These are phyloP conservation scores for Arctopsyche grandis DNA, from an alignment of 1,140 invertebrate genomes.

Conservation along the genomic window DNA sequence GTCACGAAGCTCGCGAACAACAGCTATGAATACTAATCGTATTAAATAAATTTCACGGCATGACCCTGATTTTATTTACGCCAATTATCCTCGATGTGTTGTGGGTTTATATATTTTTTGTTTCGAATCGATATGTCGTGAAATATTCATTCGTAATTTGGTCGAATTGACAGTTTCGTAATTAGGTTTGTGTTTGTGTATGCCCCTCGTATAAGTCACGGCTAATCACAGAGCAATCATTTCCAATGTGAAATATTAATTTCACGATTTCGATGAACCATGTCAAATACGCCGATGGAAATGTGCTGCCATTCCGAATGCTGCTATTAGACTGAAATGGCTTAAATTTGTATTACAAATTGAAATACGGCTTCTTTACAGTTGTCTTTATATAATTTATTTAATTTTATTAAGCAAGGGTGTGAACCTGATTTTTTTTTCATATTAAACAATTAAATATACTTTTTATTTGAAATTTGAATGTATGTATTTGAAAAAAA, in stretches of 20 bases:
- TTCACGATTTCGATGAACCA: slow-evolving; percentile 45
- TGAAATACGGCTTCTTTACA: too few species aligned
- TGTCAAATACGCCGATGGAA: background rate
- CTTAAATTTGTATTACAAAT: too few species aligned
- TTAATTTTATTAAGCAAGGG: too few species aligned
- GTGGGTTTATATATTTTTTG: background rate
- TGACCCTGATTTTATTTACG: background rate
- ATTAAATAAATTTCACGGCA: background rate
- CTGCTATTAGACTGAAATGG: too few species aligned
- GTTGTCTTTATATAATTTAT: too few species aligned
- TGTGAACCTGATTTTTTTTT: too few species aligned
- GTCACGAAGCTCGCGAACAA: slow-evolving; percentile 22
- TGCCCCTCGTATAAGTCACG: slow-evolving; percentile 17
- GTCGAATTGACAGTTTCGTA: too few species aligned
- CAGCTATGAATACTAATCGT: slow-evolving; percentile 6
- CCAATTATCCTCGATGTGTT: background rate
- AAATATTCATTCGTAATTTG: too few species aligned
- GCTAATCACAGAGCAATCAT: slow-evolving; percentile 52
- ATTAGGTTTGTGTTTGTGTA: background rate
- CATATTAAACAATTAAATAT: too few species aligned
- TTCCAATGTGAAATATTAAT: slow-evolving; percentile 50
- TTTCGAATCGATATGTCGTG: background rate
- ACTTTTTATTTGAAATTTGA: too few species aligned
- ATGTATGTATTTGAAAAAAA: too few species aligned
- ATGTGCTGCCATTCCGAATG: too few species aligned